phyloP scores from a whole-genome alignment of 2,888 invertebrate genomes.

The Chrysotoxum bicinctum region DNA sequence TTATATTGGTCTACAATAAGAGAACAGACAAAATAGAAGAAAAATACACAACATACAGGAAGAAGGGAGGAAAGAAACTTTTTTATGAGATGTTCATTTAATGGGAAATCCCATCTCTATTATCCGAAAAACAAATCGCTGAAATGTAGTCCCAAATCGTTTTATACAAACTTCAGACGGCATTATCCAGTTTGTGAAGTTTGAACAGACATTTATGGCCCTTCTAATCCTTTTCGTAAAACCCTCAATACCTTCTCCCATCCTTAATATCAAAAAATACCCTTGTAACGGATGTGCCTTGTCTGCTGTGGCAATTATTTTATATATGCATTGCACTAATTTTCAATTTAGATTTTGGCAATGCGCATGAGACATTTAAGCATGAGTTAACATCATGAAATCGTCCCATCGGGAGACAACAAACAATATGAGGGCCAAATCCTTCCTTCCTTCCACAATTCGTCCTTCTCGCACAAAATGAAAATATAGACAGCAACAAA shows the following conservation, averaged over 20 bases:
- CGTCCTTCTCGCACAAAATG: background rate
- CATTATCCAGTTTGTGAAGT: background rate
- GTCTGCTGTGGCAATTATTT: conserved; percentile 50
- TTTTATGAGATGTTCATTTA: conserved; percentile 40
- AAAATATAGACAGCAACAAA: background rate
- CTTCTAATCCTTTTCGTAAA: conserved; percentile 1
- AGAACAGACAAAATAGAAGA: background rate
- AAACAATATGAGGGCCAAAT: background rate
- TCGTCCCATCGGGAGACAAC: background rate
- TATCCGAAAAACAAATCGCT: conserved; percentile 34
- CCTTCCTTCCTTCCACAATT: background rate
- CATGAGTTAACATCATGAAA: conserved; percentile 47
- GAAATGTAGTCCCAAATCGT: conserved; percentile 28
- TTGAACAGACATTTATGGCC: background rate
- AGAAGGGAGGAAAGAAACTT: background rate
- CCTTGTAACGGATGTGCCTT: conserved; percentile 12
- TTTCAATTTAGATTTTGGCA: conserved; percentile 61
- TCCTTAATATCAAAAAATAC: background rate
- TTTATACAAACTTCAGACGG: conserved; percentile 27
- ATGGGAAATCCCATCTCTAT: conserved; percentile 19
- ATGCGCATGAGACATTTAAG: conserved; percentile 57
- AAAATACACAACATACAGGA: background rate
- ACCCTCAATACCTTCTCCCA: background rate
- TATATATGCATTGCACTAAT: conserved; percentile 57
- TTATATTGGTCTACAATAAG: conserved; percentile 1